These are phyloP conservation scores for Cheilosia grossa DNA, from an alignment of 2,888 invertebrate genomes.

Conservation along the genomic window DNA sequence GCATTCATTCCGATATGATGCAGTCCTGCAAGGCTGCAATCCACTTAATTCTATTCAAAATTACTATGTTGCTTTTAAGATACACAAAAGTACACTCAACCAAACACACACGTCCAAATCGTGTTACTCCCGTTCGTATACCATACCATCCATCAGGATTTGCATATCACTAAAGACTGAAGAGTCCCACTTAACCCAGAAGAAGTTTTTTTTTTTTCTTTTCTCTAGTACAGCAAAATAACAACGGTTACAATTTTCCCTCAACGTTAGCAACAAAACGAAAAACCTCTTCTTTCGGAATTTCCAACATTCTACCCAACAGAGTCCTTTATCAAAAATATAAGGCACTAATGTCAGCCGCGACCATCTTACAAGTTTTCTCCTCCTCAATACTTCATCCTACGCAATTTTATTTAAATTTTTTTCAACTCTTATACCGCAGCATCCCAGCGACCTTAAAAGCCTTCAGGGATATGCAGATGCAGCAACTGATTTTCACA, in stretches of 20 bases:
- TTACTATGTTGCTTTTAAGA: constrained; percentile 37
- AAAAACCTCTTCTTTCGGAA: constrained; percentile 32
- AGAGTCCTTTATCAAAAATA: constrained; percentile 47
- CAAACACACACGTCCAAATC: constrained; percentile 19
- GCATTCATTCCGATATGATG: constrained; percentile 4
- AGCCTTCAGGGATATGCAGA: constrained; percentile 54
- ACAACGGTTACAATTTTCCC: constrained; percentile 34
- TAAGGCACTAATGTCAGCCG: constrained; percentile 50
- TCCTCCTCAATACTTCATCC: constrained; percentile 14
- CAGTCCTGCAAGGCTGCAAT: constrained; percentile 53
- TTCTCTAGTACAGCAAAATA: constrained; percentile 7
- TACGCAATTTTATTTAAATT: constrained; percentile 53
- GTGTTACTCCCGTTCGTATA: not conserved
- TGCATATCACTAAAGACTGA: constrained; percentile 62
- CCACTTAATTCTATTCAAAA: constrained; percentile 47
- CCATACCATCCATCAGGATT: constrained; percentile 45
- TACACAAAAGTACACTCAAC: constrained; percentile 52
- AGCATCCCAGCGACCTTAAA: constrained; percentile 44
- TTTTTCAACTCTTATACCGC: constrained; percentile 28
- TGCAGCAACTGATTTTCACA: constrained; percentile 18
- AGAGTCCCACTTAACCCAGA: constrained; percentile 64
- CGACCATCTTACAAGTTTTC: constrained; percentile 33
- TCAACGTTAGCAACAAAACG: constrained; percentile 19
- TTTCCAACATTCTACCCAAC: constrained; percentile 32
- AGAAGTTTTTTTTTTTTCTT: constrained; percentile 26